phyloP scores from a whole-genome alignment of 2,113 vertebrate genomes.

The Peromyscus polionotus region DNA sequence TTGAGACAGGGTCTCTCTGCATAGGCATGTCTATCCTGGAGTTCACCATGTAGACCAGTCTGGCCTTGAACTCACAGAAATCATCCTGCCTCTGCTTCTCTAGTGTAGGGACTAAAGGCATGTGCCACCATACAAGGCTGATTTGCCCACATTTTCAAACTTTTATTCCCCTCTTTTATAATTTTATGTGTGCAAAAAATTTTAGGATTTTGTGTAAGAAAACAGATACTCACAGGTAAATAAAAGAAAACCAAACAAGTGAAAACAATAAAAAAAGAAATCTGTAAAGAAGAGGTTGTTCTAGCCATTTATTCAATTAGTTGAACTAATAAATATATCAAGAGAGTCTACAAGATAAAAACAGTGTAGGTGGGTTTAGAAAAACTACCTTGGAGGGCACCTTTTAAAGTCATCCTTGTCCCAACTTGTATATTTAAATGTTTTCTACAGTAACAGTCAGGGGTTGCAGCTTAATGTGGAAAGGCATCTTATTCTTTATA shows the following conservation, averaged over 20 bases:
- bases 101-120: not conserved
- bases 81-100: not conserved
- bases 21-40: not conserved
- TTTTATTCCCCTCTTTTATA: not conserved
- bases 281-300: constrained; percentile 17
- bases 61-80: not conserved
- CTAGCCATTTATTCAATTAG: constrained; percentile 37
- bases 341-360: constrained; percentile 8
- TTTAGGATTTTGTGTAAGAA: constrained; percentile 29
- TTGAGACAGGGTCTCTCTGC: not conserved
- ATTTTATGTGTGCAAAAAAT: not conserved
- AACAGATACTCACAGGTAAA: constrained; percentile 38
- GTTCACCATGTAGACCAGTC: not conserved
- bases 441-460: constrained; percentile 57
- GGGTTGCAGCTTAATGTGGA: constrained; percentile 56
- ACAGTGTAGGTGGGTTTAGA: constrained; percentile 3
- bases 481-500: constrained; percentile 62
- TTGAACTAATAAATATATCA: constrained; percentile 23
- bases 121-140: not conserved
- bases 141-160: not conserved
- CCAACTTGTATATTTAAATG: constrained; percentile 53
- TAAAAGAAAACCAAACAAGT: constrained; percentile 58
- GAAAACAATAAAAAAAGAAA: constrained; percentile 16
- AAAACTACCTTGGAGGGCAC: constrained; percentile 38
- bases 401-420: constrained; percentile 37